These are phyloP conservation scores for Hyppa rectilinea DNA, from an alignment of 2,888 invertebrate species.

Conservation along the genomic window DNA sequence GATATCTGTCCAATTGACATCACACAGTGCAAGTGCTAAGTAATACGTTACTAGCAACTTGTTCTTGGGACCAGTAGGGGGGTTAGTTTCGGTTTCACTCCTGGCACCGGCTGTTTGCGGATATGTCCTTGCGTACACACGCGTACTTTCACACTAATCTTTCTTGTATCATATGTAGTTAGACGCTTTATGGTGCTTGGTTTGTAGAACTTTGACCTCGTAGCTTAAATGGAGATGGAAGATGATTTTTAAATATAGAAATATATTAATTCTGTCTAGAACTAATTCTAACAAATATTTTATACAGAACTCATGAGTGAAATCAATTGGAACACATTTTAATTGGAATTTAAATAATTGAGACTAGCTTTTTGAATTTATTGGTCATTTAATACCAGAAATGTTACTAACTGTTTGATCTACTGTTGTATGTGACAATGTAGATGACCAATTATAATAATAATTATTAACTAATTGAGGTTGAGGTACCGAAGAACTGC, in stretches of 20 bases:
- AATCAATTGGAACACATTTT: slow-evolving; percentile 16
- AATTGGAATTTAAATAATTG: slow-evolving; percentile 72
- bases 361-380: slow-evolving; percentile 88
- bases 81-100: slow-evolving; percentile 75
- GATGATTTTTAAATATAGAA: slow-evolving; percentile 65
- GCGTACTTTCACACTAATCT: slow-evolving; percentile 56
- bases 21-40: slow-evolving; percentile 69
- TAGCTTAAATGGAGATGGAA: slow-evolving; percentile 36
- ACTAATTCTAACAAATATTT: slow-evolving; percentile 13
- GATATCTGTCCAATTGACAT: slow-evolving; percentile 68
- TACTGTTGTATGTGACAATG: slow-evolving; percentile 13
- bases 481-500: slow-evolving; percentile 43
- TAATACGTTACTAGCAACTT: slow-evolving; percentile 67
- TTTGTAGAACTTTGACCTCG: slow-evolving; percentile 67
- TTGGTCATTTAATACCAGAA: slow-evolving; percentile 75
- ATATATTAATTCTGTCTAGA: slow-evolving; percentile 28
- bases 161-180: slow-evolving; percentile 60
- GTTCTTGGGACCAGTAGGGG: slow-evolving; percentile 70
- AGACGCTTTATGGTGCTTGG: slow-evolving; percentile 76
- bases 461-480: slow-evolving; percentile 38
- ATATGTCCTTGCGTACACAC: slow-evolving; percentile 58
- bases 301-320: slow-evolving; percentile 13
- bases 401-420: slow-evolving; percentile 42
- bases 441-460: slow-evolving; percentile 15
- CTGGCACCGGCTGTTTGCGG: slow-evolving; percentile 60